Evolutionary conservation across 2,888 invertebrate genomes (phyloP).

Genomic region (Rapana venosa): DNA sequence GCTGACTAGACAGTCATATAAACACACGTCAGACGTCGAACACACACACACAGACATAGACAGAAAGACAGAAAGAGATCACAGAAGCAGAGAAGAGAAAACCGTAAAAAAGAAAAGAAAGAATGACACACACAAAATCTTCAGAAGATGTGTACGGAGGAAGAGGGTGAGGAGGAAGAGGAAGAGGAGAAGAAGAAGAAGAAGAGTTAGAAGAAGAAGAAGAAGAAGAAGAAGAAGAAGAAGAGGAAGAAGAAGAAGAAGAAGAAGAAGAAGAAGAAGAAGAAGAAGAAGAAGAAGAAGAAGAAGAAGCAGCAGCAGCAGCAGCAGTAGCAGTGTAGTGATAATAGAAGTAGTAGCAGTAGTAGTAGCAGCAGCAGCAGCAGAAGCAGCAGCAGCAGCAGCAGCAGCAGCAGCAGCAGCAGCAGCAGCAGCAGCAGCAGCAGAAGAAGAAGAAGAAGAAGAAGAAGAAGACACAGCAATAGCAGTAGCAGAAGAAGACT

Average conservation of each 20-base stretch:
- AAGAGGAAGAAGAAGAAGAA: slow-evolving; percentile 6
- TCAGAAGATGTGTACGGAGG: background rate
- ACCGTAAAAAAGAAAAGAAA: background rate
- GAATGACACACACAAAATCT: background rate
- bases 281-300: background rate
- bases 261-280: background rate
- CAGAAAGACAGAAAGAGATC: background rate
- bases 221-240: no score
- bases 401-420: background rate
- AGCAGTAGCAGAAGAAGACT: background rate
- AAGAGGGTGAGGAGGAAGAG: background rate
- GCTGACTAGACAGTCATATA: no score
- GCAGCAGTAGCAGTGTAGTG: background rate
- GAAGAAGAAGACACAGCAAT: background rate
- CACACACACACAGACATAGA: background rate
- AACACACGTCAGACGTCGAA: no score
- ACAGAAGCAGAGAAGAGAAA: background rate
- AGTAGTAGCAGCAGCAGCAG: background rate
- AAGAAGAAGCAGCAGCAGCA: background rate
- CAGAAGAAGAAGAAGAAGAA: background rate
- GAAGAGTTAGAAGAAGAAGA: background rate
- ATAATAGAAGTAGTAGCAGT: background rate
- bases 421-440: background rate
- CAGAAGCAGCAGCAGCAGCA: background rate
- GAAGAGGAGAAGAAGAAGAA: background rate